Percentiles rank a stretch among this genome's conserved stretches.
These are phyloP conservation scores for Endotricha flammealis DNA, from an alignment of 2,888 invertebrate species.

Conservation along the genomic window DNA sequence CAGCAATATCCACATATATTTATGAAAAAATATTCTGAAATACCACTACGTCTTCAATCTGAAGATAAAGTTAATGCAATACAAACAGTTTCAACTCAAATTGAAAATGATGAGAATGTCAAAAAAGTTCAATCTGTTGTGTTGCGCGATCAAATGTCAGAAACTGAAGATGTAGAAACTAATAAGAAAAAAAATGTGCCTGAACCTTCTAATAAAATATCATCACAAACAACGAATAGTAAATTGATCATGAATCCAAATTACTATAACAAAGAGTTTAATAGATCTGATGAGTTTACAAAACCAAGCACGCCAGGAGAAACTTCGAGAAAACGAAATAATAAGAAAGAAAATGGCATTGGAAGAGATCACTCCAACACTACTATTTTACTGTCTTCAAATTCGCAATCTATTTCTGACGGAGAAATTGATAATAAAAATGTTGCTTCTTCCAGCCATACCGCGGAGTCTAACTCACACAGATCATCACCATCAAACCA, in stretches of 20 bases:
- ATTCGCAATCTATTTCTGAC: conserved; percentile 9
- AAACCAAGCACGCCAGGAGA: too few relatives aligned
- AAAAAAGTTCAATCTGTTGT: background rate
- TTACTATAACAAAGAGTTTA: too few relatives aligned
- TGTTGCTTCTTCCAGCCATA: too few relatives aligned
- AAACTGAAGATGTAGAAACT: background rate
- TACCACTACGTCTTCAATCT: conserved; percentile 22
- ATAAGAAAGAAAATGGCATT: too few relatives aligned
- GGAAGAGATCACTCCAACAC: too few relatives aligned
- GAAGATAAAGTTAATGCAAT: conserved; percentile 14
- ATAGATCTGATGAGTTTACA: background rate
- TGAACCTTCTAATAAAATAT: too few relatives aligned
- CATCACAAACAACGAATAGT: too few relatives aligned
- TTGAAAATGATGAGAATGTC: background rate
- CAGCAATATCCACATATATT: conserved; percentile 66
- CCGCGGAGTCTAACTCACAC: conserved; percentile 5
- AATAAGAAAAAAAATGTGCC: background rate
- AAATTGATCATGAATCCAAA: too few relatives aligned
- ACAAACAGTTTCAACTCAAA: conserved; percentile 9
- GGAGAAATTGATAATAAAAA: conserved; percentile 9
- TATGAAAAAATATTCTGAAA: conserved; percentile 46
- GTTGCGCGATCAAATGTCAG: background rate
- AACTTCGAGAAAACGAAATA: background rate
- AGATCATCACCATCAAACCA: conserved; percentile 1
- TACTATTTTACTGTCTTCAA: conserved; percentile 13